A percentile compares a stretch with the other conserved stretches of the same genome.
Conservation (phyloP, 2,113 vertebrate species). For the Mus spicilegus region DNA sequence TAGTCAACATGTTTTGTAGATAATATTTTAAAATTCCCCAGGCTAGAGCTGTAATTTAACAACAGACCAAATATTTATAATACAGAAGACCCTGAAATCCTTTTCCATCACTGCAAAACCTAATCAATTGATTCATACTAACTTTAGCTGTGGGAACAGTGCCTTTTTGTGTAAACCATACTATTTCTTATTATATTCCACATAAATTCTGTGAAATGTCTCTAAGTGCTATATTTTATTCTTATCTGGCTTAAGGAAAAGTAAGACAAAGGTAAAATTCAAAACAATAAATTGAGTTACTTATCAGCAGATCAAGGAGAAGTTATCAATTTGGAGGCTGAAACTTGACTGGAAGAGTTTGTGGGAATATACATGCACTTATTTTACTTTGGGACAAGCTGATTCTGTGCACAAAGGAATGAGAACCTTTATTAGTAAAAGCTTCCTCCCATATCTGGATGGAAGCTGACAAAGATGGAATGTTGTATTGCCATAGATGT, state of each 20-base stretch:
- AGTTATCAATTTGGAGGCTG: slow-evolving; percentile 25
- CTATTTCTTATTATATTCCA: slow-evolving; percentile 25
- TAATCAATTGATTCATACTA: neutral
- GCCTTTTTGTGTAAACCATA: slow-evolving; percentile 46
- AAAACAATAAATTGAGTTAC: slow-evolving; percentile 55
- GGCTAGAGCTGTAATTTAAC: neutral
- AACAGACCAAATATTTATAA: neutral
- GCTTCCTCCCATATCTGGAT: neutral
- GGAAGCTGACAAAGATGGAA: slow-evolving; percentile 25
- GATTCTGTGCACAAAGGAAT: neutral
- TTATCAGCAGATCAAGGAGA: slow-evolving; percentile 53
- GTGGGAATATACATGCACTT: neutral
- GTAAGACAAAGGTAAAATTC: slow-evolving; percentile 54
- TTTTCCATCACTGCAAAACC: neutral
- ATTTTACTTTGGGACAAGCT: neutral
- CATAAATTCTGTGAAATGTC: slow-evolving; percentile 36
- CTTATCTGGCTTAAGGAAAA: slow-evolving; percentile 45
- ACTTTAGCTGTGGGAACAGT: slow-evolving; percentile 23
- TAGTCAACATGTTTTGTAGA: slow-evolving; percentile 52
- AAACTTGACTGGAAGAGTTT: slow-evolving; percentile 55
- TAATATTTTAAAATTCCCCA: neutral
- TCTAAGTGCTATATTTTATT: slow-evolving; percentile 60
- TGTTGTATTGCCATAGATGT: slow-evolving; percentile 26
- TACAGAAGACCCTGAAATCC: neutral
- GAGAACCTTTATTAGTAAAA: slow-evolving; percentile 48